Evolutionary conservation across 2,113 vertebrate species (phyloP).

Genomic region (Thalassoma bifasciatum): DNA sequence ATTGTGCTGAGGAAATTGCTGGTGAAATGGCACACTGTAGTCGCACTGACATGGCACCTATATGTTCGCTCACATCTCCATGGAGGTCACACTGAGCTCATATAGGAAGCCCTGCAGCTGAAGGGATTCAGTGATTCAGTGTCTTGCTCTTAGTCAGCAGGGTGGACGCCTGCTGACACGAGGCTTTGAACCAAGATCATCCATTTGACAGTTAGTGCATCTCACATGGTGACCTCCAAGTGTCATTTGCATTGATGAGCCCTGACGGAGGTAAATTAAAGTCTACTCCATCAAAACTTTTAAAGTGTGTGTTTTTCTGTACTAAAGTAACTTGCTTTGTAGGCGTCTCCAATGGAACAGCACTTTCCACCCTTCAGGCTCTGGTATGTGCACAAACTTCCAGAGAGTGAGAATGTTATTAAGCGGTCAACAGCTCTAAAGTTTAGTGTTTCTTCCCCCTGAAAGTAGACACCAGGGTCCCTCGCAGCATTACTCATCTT

Average conservation of each 20-base stretch:
- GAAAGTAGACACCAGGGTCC: conserved; percentile 24
- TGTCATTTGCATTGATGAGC: background rate
- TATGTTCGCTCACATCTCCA: conserved; percentile 37
- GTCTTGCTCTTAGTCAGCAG: conserved; percentile 61
- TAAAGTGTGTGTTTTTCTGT: background rate
- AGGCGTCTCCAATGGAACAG: background rate
- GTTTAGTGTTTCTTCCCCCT: conserved; percentile 27
- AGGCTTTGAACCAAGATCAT: conserved; percentile 29
- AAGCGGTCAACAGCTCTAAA: conserved; percentile 7
- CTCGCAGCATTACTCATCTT: conserved; percentile 37
- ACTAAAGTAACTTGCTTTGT: background rate
- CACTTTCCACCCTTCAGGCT: background rate
- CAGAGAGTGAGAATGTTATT: conserved; percentile 12
- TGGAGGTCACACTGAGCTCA: conserved; percentile 58
- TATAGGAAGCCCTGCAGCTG: conserved; percentile 48
- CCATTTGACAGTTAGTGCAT: conserved; percentile 19
- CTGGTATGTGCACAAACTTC: background rate
- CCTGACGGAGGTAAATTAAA: background rate
- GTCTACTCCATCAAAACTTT: background rate
- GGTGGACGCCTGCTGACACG: conserved; percentile 53
- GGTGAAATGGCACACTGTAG: conserved; percentile 5
- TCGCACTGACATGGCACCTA: conserved; percentile 28
- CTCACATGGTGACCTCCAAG: conserved; percentile 18
- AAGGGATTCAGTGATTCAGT: conserved; percentile 61
- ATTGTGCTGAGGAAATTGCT: too few relatives aligned